Percentiles rank a stretch among this genome's conserved stretches.
Conservation (phyloP, 2,113 vertebrate genomes). For the Eurypyga helias region DNA sequence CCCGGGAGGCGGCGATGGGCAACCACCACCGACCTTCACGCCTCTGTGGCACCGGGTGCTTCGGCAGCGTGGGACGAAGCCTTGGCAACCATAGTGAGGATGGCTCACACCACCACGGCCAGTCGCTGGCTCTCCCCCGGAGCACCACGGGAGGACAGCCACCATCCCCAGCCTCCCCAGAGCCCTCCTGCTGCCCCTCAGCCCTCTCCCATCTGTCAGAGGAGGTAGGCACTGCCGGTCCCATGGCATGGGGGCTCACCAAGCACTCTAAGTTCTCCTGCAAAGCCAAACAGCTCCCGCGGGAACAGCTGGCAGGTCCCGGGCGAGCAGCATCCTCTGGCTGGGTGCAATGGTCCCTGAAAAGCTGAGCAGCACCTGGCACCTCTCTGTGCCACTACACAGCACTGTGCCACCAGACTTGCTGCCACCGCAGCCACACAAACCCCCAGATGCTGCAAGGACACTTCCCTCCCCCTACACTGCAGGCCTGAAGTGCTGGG, state of each 20-base stretch:
- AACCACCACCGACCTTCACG: neutral
- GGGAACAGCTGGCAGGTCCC: neutral
- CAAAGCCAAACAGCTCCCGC: neutral
- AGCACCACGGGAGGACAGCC: neutral
- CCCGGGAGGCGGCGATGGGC: fast-evolving
- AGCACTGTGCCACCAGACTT: neutral
- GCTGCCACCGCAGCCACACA: fast-evolving
- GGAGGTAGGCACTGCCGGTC: neutral
- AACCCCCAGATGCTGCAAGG: neutral
- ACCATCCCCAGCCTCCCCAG: neutral
- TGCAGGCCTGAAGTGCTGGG: neutral
- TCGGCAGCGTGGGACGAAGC: neutral
- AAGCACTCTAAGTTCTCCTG: neutral
- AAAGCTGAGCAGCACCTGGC: neutral
- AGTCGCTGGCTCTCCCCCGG: neutral
- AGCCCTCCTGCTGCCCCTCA: neutral
- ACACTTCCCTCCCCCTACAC: neutral
- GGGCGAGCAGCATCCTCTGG: neutral
- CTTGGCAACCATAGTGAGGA: neutral
- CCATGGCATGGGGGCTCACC: neutral
- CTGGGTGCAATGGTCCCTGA: neutral
- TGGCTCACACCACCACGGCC: fast-evolving
- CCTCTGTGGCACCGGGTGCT: fast-evolving
- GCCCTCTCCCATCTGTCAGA: fast-evolving
- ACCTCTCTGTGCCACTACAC: neutral